Base-by-base conservation (phyloP, 1,140 invertebrate genomes). In the Propsilocerus akamusi region DNA sequence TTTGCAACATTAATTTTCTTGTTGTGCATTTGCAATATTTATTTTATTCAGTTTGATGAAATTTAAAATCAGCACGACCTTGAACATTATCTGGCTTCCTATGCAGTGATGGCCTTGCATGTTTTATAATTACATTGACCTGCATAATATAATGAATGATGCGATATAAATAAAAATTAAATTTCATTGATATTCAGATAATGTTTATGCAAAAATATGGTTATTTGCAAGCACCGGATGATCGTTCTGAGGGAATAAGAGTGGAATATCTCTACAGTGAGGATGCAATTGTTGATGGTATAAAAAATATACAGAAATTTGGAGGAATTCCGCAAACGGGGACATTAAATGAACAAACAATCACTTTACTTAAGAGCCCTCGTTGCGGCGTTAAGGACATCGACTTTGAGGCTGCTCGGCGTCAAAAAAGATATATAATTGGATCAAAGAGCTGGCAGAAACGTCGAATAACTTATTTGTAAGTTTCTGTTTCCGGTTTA, bases 301-400 rank as follows among this genome's bases (percentile, higher is more conserved):
- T 83, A 10, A 72, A 69, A 56, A 71, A 68, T 49, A 66, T 82
- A 60, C 81, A 83, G 64, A 72, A 62, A 53, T 83, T 75, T 64
- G 80, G 78, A 17, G 75, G 68, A n/a, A 66, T 83, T 12, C 62
- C 70, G 11, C 65, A 73, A 57, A 81, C 79, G 2, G 81, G 81
- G 17, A 58, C 65, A 7, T 54, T 82, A 10, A 76, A 83, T 58
- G 62, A 67, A 26, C 67, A 62, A 10, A 84, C 81, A 2, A 59
- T 73, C 47, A 62, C 73, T 56, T 72, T 76, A 63, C 62, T 63
- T 17, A 56, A 51, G 46, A 2, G 66, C 49, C 72, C 68, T 26
- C 63, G 80, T 32, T 84, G 81, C 60, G 81, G 81, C 22, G 71
- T 79, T 7, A 72, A 74, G 47, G 79, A 81, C n/a, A n/a, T n/a